These are phyloP conservation scores for Craseonycteris thonglongyai DNA, from an alignment of 2,113 vertebrate species.

Conservation along the genomic window DNA sequence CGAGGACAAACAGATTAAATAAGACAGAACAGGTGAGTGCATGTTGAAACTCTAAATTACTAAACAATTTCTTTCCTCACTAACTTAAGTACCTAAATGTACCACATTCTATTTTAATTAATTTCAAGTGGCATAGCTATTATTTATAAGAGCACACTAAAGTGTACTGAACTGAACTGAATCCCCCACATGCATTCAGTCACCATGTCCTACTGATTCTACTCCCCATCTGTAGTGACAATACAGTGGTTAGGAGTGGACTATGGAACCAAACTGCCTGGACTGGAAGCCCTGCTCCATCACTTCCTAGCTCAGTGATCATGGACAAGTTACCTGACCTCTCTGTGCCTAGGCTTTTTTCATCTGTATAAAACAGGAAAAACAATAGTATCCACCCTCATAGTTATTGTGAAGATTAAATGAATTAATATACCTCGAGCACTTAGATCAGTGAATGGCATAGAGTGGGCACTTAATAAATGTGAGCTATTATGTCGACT, in stretches of 20 bases:
- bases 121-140: neutral
- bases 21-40: neutral
- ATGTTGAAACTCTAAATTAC: neutral
- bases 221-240: neutral
- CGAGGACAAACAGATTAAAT: neutral
- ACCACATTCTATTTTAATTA: neutral
- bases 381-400: neutral
- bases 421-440: neutral
- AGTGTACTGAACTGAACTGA: fast-evolving
- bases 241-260: neutral
- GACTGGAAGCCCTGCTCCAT: neutral
- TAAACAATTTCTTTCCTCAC: neutral
- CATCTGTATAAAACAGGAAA: neutral
- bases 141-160: neutral
- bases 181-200: neutral
- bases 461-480: neutral
- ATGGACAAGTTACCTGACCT: neutral
- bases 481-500: neutral
- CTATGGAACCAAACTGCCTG: neutral
- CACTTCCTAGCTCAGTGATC: neutral
- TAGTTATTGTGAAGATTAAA: neutral
- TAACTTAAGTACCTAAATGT: neutral
- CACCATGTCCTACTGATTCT: too few relatives aligned
- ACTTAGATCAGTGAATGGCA: neutral
- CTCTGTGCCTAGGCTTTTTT: neutral